phyloP scores from a whole-genome alignment of 92 coral and sea anemone species.

The Porites cylindrica region DNA sequence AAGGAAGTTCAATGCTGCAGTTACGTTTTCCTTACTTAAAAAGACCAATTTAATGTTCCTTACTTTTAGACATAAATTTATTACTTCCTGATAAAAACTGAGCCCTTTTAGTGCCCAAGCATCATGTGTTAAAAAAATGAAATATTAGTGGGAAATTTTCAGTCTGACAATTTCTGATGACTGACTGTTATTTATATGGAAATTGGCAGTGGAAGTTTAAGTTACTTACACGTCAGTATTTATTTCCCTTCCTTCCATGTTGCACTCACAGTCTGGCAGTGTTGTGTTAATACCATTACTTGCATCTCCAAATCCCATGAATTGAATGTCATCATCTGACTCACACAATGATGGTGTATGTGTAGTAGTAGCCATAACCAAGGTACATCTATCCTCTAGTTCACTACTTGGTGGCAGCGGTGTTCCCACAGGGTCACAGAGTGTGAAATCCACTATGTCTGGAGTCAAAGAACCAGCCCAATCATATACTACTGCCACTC shows the following conservation, averaged over 20 bases:
- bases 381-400: constrained; percentile 60
- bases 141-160: constrained; percentile 19
- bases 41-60: constrained; percentile 14
- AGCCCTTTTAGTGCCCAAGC: constrained; percentile 20
- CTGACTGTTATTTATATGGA: constrained; percentile 20
- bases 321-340: constrained; percentile 62
- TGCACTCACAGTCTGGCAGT: constrained; percentile 55
- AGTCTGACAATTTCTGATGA: constrained; percentile 19
- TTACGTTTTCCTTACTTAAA: neutral
- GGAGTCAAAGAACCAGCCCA: constrained; percentile 67
- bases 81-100: constrained; percentile 16
- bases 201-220: neutral
- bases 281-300: constrained; percentile 50
- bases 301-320: constrained; percentile 67
- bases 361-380: constrained; percentile 54
- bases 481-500: constrained; percentile 64
- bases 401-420: constrained; percentile 53
- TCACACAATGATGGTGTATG: constrained; percentile 62
- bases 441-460: constrained; percentile 62
- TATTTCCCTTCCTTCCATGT: constrained; percentile 44
- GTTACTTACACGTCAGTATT: constrained; percentile 55
- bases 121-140: constrained; percentile 4
- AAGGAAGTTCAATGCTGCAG: neutral
- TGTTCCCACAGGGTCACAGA: constrained; percentile 70
- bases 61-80: neutral